Evolutionary conservation across 1,140 invertebrate genomes (phyloP), one percentile per base, ranked within the genome.

Genomic region (Cydia fagiglandana): DNA sequence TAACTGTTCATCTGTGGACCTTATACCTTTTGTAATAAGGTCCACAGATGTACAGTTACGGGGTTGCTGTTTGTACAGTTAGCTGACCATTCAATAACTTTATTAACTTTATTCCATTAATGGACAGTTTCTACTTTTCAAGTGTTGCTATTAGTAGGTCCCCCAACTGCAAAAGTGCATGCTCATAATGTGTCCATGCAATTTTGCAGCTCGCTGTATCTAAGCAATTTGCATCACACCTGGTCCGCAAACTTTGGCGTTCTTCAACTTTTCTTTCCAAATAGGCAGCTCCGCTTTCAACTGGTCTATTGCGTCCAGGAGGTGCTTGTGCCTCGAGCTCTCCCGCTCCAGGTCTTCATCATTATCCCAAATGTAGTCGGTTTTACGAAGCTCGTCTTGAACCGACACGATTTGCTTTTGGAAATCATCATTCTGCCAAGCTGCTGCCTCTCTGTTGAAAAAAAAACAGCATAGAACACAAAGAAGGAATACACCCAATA

Each of bases 251-350:
- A 89, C 77, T 86, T 93, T 93, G 13, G 92, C 92, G 64, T 86
- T 92, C 77, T 86, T 93, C 24, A 93, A 89, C 84, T 88, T 93
- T 12, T 93, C 90, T 75, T 91, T 91, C 13, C 93, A 80, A 15
- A 90, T 77, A 4, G 92, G 91, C 38, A 93, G 53, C 75, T 93
- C 86, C 75, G 84, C 84, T 30, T 83, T 87, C 38, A 93, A 79
- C 5, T 85, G 81, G 38, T 93, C 88, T 4, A 92, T 91, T 38
- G 86, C 86, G 9, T 92, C 90, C 13, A 92, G 77, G 34, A 93
- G 80, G 30, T 88, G 84, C 68, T 90, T 91, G 38, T 92, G 89
- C 64, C 80, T 86, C 9, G 80, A 76, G 30, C 80, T 88, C 76
- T 93, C 90, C 47, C 82, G 86, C 56, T 84, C 79, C 38, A 93